These are phyloP conservation scores for Brachyptera risi DNA, from an alignment of 2,888 invertebrate genomes.

Conservation along the genomic window DNA sequence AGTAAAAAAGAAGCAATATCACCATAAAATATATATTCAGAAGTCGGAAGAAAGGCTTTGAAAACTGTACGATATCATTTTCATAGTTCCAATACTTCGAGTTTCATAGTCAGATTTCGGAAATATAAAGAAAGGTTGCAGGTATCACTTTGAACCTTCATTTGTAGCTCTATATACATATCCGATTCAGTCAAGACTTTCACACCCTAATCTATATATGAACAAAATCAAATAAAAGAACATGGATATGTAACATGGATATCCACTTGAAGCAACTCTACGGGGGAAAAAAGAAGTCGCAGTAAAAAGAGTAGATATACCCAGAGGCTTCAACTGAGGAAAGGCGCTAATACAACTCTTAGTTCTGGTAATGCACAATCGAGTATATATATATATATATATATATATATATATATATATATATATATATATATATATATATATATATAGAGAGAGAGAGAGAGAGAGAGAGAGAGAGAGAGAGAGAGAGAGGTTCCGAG, in stretches of 20 bases:
- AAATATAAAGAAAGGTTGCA: background rate
- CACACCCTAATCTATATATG: slow-evolving; percentile 16
- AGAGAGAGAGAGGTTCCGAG: too few relatives aligned
- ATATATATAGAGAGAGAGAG: too few relatives aligned
- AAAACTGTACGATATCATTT: background rate
- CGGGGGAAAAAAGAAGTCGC: background rate
- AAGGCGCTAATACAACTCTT: slow-evolving; percentile 27
- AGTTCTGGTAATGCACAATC: slow-evolving; percentile 27
- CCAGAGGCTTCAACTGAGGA: background rate
- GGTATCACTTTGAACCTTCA: slow-evolving; percentile 2
- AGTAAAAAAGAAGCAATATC: too few relatives aligned
- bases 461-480: too few relatives aligned
- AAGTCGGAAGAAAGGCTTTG: slow-evolving; percentile 2
- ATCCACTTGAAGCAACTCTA: slow-evolving; percentile 18
- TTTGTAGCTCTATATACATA: background rate
- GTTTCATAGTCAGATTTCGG: background rate
- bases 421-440: too few relatives aligned
- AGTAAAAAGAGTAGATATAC: background rate
- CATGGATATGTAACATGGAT: slow-evolving; percentile 21
- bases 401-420: too few relatives aligned
- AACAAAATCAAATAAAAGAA: slow-evolving; percentile 23
- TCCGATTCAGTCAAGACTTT: slow-evolving; percentile 4
- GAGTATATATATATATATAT: too few relatives aligned
- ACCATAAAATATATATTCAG: slow-evolving; percentile 7
- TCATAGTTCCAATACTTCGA: background rate